Evolutionary conservation across 2,888 invertebrate genomes (phyloP).

Genomic region (Leptothorax acervorum): DNA sequence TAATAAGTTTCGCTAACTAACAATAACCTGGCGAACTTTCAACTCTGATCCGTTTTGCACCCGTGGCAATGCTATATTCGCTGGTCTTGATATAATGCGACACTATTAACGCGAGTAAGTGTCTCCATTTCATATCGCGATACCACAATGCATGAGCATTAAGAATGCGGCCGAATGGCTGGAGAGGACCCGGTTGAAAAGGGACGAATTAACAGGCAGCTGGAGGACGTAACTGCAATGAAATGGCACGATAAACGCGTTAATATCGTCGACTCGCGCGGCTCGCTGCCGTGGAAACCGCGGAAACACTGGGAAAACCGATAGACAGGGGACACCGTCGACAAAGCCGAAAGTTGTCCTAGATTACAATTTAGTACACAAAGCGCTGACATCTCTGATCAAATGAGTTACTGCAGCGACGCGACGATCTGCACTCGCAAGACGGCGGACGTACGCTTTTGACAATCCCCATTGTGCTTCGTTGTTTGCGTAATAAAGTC

Average conservation of each 20-base stretch:
- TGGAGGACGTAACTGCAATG: conserved; percentile 49
- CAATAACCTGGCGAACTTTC: background rate
- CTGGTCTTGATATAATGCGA: conserved; percentile 27
- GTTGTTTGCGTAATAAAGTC: conserved; percentile 36
- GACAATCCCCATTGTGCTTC: conserved; percentile 36
- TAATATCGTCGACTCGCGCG: conserved; percentile 47
- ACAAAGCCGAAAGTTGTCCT: conserved; percentile 55
- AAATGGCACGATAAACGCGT: conserved; percentile 53
- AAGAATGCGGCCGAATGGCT: conserved; percentile 45
- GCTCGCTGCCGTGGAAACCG: conserved; percentile 38
- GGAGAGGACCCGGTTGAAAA: conserved; percentile 32
- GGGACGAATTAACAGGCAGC: conserved; percentile 55
- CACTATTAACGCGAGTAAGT: conserved; percentile 48
- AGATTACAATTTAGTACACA: conserved; percentile 53
- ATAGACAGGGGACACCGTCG: conserved; percentile 39
- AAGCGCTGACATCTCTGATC: conserved; percentile 49
- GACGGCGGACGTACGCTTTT: conserved; percentile 24
- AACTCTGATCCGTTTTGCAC: conserved; percentile 16
- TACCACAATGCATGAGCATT: conserved; percentile 41
- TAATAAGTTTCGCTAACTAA: background rate
- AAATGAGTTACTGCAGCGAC: conserved; percentile 44
- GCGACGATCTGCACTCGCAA: conserved; percentile 23
- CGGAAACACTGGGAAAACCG: conserved; percentile 56
- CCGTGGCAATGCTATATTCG: background rate
- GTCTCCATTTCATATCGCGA: conserved; percentile 49